Percentiles rank a stretch among this genome's conserved stretches.
Evolutionary conservation across 2,113 vertebrate genomes (phyloP).

Genomic region (Mionectes macconnelli): DNA sequence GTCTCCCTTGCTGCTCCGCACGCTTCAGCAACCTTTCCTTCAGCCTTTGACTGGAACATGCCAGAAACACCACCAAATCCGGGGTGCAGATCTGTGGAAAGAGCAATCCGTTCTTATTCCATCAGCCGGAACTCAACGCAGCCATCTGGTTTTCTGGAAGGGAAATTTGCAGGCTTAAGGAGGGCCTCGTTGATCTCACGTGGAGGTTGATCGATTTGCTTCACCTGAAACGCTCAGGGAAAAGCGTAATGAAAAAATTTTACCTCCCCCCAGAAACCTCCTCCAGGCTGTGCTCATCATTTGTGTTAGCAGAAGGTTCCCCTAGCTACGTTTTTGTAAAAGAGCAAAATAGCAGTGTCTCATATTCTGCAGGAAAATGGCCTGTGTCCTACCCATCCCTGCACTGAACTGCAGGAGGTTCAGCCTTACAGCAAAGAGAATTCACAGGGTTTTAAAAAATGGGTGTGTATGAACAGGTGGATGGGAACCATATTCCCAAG

Average conservation of each 20-base stretch:
- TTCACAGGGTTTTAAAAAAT: neutral
- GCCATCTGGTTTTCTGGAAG: neutral
- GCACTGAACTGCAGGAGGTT: neutral
- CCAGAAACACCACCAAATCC: slow-evolving; percentile 94
- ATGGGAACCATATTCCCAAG: neutral
- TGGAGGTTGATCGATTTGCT: neutral
- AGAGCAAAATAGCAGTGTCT: neutral
- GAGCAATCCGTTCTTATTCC: neutral
- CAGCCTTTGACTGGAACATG: slow-evolving; percentile 90
- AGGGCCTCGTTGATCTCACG: neutral
- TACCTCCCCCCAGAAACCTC: neutral
- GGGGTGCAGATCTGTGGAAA: slow-evolving; percentile 90
- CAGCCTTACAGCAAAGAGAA: neutral
- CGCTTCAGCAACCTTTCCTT: slow-evolving; percentile 91
- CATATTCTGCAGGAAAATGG: neutral
- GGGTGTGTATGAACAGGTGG: neutral
- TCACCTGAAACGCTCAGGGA: neutral
- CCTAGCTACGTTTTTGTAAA: neutral
- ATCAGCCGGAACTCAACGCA: neutral
- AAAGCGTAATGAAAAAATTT: neutral
- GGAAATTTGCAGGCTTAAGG: neutral
- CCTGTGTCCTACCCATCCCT: neutral
- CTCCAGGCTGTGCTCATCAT: neutral
- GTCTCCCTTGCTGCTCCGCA: slow-evolving; percentile 91
- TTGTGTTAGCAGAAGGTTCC: neutral